Evolutionary conservation across 2,113 vertebrate genomes (phyloP), one percentile per base, ranked within the genome.

Genomic region (Melozone crissalis): DNA sequence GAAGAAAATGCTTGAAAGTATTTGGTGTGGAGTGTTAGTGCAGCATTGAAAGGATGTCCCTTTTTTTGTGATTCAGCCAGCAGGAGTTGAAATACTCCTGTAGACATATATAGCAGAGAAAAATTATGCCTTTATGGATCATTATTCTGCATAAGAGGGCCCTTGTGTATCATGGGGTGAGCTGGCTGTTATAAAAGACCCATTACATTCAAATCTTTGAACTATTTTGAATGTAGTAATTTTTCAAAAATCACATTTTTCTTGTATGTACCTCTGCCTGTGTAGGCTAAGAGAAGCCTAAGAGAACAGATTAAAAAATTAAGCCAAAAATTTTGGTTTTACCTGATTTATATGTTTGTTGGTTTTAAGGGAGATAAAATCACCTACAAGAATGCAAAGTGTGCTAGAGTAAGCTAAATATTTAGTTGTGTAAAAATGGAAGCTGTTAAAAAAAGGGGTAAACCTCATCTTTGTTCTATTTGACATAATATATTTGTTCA

Each of bases 401-500:
- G 27, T 65, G 14, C 18, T 81, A 90, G 47, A 87, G 51, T 59
- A 49, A 81, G 28, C 33, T 55, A 52, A 76, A 79, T 85, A 83
- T 67, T 77, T 75, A 54, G 37, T 87, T 89, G 37, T 3, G 9
- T 74, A 68, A 81, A 77, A 89, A 81, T 87, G 41, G 8, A 88
- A 80, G 6, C 24, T 81, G 23, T 79, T 65, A 27, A 41, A 61
- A 81, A 77, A 78, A 62, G 55, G 75, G 37, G 59, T 62, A 86
- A 84, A 74, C 14, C 58, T 90, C 68, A 63, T 51, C n/a, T 89
- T 78, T 91, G 54, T 87, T 94, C 63, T 93, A 69, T 81, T 94
- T 96, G 55, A 95, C 88, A 33, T 97, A 72, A 94, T 95, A 28
- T 83, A 65, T 97, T 80, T 96, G 80, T 98, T 97, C 88, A 65